These are phyloP conservation scores for Umimayanthus kanabou DNA, from an alignment of 92 coral and sea anemone species.

Conservation along the genomic window DNA sequence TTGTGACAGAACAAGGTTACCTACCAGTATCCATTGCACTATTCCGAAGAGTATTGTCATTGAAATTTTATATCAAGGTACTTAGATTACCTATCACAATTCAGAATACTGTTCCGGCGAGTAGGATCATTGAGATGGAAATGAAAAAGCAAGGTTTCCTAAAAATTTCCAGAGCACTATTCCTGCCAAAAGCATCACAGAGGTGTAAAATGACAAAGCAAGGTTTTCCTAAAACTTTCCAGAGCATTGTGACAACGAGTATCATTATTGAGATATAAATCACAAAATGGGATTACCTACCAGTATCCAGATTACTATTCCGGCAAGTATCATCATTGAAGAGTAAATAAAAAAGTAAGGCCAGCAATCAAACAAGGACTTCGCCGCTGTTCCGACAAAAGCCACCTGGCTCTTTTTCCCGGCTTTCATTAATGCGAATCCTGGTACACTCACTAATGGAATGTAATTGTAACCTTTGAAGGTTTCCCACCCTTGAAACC, in stretches of 20 bases:
- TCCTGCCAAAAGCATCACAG: background rate
- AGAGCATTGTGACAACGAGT: background rate
- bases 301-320: background rate
- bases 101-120: background rate
- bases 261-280: too few relatives aligned
- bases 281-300: background rate
- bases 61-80: background rate
- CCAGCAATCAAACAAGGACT: conserved; percentile 15
- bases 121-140: background rate
- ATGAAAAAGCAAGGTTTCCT: background rate
- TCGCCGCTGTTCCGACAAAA: background rate
- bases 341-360: conserved; percentile 1
- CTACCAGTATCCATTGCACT: too few relatives aligned
- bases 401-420: background rate
- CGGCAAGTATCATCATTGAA: background rate
- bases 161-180: background rate
- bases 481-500: background rate
- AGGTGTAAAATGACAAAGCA: background rate
- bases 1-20: too few relatives aligned
- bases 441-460: conserved; percentile 20
- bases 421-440: conserved; percentile 5
- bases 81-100: background rate
- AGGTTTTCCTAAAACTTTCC: background rate
- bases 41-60: background rate
- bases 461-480: conserved; percentile 7